phyloP scores from a whole-genome alignment of 2,888 invertebrate genomes.

The Molorchus minor region DNA sequence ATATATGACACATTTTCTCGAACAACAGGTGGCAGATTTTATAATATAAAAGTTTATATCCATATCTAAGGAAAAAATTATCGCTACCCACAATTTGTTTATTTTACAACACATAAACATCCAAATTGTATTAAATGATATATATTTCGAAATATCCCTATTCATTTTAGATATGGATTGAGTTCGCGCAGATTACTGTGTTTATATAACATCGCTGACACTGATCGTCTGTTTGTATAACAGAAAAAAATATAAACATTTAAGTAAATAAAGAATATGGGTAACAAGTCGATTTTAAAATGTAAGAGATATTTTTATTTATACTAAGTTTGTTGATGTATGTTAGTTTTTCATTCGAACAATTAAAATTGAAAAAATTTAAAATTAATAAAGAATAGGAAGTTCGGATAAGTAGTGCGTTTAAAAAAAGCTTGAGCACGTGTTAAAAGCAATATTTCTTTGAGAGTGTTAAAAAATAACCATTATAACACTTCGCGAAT shows the following conservation, averaged over 20 bases:
- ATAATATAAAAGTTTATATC: too few species aligned
- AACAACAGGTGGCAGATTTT: too few species aligned
- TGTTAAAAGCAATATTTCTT: too few species aligned
- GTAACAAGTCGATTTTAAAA: background rate
- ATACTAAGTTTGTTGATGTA: background rate
- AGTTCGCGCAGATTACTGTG: constrained; percentile 31
- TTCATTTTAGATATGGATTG: constrained; percentile 21
- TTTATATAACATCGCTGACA: constrained; percentile 37
- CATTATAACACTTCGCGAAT: too few species aligned
- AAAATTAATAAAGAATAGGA: background rate
- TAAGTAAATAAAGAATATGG: constrained; percentile 5
- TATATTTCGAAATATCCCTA: constrained; percentile 16
- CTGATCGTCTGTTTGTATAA: constrained; percentile 32
- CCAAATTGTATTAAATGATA: constrained; percentile 14
- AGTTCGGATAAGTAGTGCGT: background rate
- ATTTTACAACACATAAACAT: constrained; percentile 15
- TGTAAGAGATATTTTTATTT: background rate
- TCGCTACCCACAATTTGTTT: background rate
- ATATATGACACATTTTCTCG: too few species aligned
- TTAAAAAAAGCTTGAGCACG: too few species aligned
- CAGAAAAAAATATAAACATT: constrained; percentile 23
- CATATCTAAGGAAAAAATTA: constrained; percentile 3
- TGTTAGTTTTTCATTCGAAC: background rate
- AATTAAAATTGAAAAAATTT: background rate
- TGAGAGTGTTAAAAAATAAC: too few species aligned